phyloP scores from a whole-genome alignment of 2,113 vertebrate species.

The Elephas maximus region DNA sequence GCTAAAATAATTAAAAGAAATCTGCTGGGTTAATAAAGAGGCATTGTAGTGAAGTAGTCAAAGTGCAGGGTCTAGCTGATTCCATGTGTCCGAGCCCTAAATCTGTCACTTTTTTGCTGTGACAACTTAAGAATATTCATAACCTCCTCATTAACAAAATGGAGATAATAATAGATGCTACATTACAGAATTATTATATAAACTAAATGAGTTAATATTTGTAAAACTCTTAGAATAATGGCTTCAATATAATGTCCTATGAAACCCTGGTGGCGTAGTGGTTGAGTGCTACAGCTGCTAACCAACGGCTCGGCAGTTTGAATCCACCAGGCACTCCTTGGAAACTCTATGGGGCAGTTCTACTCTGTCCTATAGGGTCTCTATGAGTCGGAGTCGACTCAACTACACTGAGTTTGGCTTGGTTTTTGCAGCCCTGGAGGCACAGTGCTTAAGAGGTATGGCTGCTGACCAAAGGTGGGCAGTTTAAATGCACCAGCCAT shows the following conservation, averaged over 20 bases:
- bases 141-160: background rate
- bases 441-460: no score
- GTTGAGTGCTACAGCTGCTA: no score
- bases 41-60: background rate
- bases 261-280: no score
- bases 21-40: background rate
- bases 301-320: no score
- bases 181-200: background rate
- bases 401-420: no score
- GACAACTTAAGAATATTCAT: background rate
- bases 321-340: no score
- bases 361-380: no score
- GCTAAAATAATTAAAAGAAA: constrained; percentile 11
- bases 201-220: constrained; percentile 4
- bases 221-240: background rate
- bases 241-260: background rate
- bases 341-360: no score
- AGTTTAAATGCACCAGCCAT: no score
- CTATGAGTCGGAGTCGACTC: no score
- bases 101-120: background rate
- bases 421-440: no score
- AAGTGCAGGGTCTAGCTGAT: background rate
- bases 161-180: background rate
- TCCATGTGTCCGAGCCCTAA: background rate
- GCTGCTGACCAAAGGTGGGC: no score